Conservation (phyloP, 2,113 vertebrate species). For the Piprites chloris region DNA sequence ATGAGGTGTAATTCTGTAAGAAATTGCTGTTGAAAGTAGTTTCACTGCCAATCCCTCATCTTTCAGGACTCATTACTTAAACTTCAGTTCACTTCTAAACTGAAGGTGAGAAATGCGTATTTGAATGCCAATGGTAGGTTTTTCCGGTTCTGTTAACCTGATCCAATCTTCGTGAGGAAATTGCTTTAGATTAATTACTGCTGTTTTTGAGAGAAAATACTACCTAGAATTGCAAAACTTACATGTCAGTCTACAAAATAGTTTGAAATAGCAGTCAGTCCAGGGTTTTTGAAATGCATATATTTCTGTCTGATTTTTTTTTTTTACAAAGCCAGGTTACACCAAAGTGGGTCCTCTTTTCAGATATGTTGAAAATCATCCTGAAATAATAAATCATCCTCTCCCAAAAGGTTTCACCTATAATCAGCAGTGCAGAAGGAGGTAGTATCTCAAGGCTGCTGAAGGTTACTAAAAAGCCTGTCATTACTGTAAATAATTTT, state of each 20-base stretch:
- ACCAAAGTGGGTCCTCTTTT: neutral
- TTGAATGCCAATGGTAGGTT: neutral
- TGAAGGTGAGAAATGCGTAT: neutral
- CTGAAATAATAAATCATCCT: neutral
- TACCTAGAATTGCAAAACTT: neutral
- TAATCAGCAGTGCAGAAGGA: neutral
- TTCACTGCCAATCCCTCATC: neutral
- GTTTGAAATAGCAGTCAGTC: neutral
- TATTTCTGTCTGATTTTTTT: neutral
- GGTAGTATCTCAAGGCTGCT: neutral
- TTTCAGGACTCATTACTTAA: neutral
- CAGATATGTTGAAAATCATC: neutral
- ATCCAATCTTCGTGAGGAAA: neutral
- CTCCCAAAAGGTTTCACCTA: neutral
- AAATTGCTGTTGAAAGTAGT: neutral
- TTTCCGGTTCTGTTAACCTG: neutral
- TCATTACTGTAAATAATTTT: neutral
- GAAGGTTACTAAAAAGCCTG: neutral
- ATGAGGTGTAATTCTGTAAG: neutral
- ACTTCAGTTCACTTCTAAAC: neutral
- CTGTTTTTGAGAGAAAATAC: neutral
- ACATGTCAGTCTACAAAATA: neutral
- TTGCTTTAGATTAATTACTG: neutral
- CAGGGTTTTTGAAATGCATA: accelerated
- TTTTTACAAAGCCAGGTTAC: neutral